Evolutionary conservation across 2,888 invertebrate species (phyloP), one percentile per base, ranked within the genome.

Genomic region (Julus scanicus): DNA sequence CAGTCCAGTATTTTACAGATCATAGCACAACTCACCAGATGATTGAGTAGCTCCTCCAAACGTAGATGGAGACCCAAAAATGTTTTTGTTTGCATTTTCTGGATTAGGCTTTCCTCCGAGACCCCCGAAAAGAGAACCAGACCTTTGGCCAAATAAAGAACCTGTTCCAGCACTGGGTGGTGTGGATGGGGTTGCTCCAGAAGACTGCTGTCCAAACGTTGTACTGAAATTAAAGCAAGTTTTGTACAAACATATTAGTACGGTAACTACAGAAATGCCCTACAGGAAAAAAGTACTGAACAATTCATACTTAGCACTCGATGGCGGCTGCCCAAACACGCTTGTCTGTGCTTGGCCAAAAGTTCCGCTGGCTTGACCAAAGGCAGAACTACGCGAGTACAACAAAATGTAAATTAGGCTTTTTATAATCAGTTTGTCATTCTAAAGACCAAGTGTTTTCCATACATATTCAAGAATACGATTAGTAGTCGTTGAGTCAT

Each of bases 31-130:
- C 39, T n/a, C 87, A 53, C 84, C 37, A 49, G 80, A 86, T 39
- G 88, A 15, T 15, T 53, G 40, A 8, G 37, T 5, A 1, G 84
- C 29, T 1, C 87, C n/a, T 87, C 88, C 89, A 40, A 88, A 88
- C 5, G 87, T 83, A 8, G 89, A 44, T 3, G 39, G 40, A n/a
- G 57, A 84, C 1, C 92, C 92, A 90, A 92, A 92, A 40, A 92
- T 92, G 90, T 92, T 92, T 87, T 91, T 91, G 89, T 91, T 91
- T 11, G 91, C 92, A 89, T 92, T 92, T 88, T 92, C 92, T 57
- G 91, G 91, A 89, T 91, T 91, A 5, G 92, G 92, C 89, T 92
- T 91, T 9, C 92, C 91, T 49, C 92, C 92, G 0, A 92, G 91
- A 17, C 91, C 91, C 63, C 90, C 90, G 80, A 91, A 91, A 86